A percentile compares a stretch with the other conserved stretches of the same genome.
phyloP scores from a whole-genome alignment of 2,113 vertebrate species.

The Nestor notabilis region DNA sequence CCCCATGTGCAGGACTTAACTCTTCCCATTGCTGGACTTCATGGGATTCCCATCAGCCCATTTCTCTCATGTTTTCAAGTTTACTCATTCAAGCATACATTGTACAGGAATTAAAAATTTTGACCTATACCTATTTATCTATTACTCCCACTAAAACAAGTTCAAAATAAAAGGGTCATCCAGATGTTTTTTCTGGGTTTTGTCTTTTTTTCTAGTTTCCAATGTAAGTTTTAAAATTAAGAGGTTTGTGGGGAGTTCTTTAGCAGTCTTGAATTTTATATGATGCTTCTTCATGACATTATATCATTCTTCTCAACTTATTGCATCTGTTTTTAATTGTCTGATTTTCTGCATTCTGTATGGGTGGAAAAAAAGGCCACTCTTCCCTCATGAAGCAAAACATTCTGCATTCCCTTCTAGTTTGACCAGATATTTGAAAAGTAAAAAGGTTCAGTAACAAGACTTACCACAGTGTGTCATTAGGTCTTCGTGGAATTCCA shows the following conservation, averaged over 20 bases:
- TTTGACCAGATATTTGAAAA: not conserved
- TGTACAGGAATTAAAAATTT: not conserved
- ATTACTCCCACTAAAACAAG: not conserved
- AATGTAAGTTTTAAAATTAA: not conserved
- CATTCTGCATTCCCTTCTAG: not conserved
- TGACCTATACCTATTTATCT: not conserved
- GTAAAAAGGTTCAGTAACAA: not conserved
- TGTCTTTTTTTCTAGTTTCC: not conserved
- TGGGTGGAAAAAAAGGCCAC: not conserved
- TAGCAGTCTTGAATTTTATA: not conserved
- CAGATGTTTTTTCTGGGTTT: not conserved
- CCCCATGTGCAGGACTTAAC: not conserved
- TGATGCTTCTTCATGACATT: not conserved
- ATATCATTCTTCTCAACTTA: not conserved
- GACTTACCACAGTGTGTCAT: conserved; percentile 92
- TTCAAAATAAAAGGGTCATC: not conserved
- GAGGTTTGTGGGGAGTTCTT: not conserved
- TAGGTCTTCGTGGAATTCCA: conserved; percentile 94
- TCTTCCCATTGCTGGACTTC: not conserved
- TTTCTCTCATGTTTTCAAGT: not conserved
- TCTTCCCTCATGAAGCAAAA: not conserved
- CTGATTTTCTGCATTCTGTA: not conserved
- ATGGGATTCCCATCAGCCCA: not conserved
- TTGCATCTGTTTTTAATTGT: not conserved
- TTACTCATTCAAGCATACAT: not conserved